Conservation (phyloP, 2,797 vertebrate species). For the Prunella strophiata region DNA sequence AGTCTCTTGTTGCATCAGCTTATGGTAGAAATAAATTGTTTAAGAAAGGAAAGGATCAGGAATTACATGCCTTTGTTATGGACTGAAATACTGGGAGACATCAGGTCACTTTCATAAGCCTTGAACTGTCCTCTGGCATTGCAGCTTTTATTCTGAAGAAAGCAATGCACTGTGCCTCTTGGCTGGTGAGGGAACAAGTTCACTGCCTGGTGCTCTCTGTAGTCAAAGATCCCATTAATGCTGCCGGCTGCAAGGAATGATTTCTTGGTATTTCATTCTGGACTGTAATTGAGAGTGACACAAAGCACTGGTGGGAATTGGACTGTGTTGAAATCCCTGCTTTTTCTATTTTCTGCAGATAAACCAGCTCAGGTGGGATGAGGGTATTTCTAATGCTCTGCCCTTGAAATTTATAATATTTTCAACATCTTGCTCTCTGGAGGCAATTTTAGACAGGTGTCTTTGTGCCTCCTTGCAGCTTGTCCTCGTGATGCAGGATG, state of each 20-base stretch:
- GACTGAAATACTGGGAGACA: not conserved
- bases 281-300: conserved; percentile 56
- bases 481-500: not conserved
- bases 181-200: conserved; percentile 45
- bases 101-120: conserved; percentile 38
- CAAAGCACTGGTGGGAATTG: conserved; percentile 48
- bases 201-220: conserved; percentile 28
- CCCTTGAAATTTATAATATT: not conserved
- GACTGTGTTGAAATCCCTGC: conserved; percentile 21
- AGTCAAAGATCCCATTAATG: conserved; percentile 65
- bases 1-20: not conserved
- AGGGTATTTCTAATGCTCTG: conserved; percentile 19
- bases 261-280: conserved; percentile 58
- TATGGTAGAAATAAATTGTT: not conserved
- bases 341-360: conserved; percentile 22
- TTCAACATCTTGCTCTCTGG: not conserved
- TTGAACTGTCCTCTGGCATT: conserved; percentile 38
- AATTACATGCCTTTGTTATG: not conserved
- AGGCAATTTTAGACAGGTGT: not conserved
- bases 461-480: not conserved
- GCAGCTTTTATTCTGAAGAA: conserved; percentile 55
- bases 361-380: conserved; percentile 21
- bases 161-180: conserved; percentile 48
- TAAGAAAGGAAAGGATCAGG: conserved; percentile 11
- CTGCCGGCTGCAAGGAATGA: not conserved